These are phyloP conservation scores for Colletes gigas DNA, from an alignment of 1,140 invertebrate genomes.

Conservation along the genomic window DNA sequence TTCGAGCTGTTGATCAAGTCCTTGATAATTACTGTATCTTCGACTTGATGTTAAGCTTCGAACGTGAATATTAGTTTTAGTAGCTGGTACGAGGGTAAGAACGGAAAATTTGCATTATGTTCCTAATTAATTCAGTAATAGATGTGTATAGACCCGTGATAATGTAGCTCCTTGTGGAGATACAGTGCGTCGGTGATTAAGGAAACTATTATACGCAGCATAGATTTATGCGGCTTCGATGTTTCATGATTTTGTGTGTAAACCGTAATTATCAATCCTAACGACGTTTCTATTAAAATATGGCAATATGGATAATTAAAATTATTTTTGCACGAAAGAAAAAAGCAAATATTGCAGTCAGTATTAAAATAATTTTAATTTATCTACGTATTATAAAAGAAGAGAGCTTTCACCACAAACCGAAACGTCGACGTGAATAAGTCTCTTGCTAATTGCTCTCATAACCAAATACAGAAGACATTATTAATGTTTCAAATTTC, in stretches of 20 bases:
- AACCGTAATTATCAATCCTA: neutral
- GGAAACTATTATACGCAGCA: neutral
- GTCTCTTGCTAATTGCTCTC: no score
- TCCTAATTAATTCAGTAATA: neutral
- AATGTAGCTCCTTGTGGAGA: neutral
- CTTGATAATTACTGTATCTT: neutral
- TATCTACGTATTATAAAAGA: no score
- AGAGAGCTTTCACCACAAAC: no score
- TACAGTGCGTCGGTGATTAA: neutral
- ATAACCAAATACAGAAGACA: no score
- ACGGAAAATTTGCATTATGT: neutral
- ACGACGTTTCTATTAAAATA: no score
- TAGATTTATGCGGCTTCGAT: neutral
- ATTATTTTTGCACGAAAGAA: no score
- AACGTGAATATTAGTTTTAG: neutral
- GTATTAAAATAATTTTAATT: no score
- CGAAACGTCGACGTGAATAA: no score
- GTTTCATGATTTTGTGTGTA: neutral
- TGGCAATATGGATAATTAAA: no score
- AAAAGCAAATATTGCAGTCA: no score
- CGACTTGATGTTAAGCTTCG: neutral
- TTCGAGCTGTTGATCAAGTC: no score
- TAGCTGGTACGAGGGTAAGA: neutral
- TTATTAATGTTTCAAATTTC: no score
- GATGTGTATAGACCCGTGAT: neutral